These are phyloP conservation scores for Dolichopus griseipennis DNA, from an alignment of 2,888 invertebrate species.

Conservation along the genomic window DNA sequence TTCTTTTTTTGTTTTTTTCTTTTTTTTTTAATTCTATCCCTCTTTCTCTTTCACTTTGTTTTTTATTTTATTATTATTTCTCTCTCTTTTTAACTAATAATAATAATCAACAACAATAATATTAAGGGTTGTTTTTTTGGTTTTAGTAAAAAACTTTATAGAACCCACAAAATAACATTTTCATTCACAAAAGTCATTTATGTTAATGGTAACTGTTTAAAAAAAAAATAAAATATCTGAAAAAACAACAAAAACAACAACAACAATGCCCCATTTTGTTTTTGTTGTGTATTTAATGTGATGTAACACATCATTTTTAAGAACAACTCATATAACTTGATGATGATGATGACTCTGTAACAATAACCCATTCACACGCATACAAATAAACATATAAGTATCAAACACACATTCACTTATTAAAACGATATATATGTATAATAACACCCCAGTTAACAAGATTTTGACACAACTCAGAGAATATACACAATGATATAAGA, in stretches of 20 bases:
- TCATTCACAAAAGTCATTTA: no score
- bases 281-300: not conserved
- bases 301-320: constrained; percentile 1
- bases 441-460: not conserved
- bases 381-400: no score
- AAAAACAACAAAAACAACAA: not conserved
- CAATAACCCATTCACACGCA: constrained; percentile 2
- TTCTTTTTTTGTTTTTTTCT: not conserved
- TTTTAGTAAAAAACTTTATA: no score
- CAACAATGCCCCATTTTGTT: not conserved
- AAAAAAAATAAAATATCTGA: not conserved
- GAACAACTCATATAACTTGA: not conserved
- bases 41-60: not conserved
- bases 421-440: not conserved
- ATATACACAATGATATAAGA: no score
- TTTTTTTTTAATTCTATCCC: no score
- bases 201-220: not conserved
- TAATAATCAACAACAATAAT: no score
- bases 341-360: not conserved
- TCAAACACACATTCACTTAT: no score
- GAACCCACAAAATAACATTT: not conserved
- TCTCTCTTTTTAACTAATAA: no score
- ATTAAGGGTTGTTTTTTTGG: no score
- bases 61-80: not conserved
- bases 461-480: no score